Evolutionary conservation across 2,797 vertebrate species (phyloP).

Genomic region (Enteromius treurensis): DNA sequence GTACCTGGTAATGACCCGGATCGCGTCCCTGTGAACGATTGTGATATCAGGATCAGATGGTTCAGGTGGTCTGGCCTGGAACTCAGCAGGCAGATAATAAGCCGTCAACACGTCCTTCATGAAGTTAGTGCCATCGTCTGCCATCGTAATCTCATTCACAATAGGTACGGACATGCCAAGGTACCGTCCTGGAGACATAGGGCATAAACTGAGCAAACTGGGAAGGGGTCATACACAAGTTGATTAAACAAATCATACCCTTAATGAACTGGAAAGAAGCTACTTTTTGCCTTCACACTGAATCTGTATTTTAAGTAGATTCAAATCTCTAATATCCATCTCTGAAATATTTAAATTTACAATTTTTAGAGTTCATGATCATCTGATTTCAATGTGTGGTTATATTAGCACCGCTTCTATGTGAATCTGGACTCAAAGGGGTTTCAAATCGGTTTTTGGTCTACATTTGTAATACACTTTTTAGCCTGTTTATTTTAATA

Average conservation of each 20-base stretch:
- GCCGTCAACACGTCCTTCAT: conserved; percentile 76
- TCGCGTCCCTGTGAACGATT: conserved; percentile 72
- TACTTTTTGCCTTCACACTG: not conserved
- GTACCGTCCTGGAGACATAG: conserved; percentile 69
- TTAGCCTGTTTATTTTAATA: too few relatives aligned
- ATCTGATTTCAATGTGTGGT: too few relatives aligned
- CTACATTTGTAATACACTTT: too few relatives aligned
- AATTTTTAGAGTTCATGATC: not conserved
- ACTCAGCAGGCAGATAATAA: conserved; percentile 78
- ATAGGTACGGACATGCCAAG: conserved; percentile 86
- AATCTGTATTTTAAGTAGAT: not conserved
- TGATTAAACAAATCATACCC: not conserved
- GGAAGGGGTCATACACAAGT: not conserved
- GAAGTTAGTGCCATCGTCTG: conserved; percentile 71
- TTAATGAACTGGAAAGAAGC: not conserved
- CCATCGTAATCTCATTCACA: conserved; percentile 76
- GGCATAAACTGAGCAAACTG: not conserved
- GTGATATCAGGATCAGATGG: conserved; percentile 77
- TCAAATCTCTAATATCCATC: not conserved
- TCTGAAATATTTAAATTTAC: not conserved
- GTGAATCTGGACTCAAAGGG: too few relatives aligned
- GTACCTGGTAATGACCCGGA: conserved; percentile 81
- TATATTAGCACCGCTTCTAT: too few relatives aligned
- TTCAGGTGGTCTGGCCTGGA: conserved; percentile 75
- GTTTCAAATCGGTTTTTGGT: too few relatives aligned